Evolutionary conservation across 2,888 invertebrate genomes (phyloP).

Genomic region (Xestia xanthographa): DNA sequence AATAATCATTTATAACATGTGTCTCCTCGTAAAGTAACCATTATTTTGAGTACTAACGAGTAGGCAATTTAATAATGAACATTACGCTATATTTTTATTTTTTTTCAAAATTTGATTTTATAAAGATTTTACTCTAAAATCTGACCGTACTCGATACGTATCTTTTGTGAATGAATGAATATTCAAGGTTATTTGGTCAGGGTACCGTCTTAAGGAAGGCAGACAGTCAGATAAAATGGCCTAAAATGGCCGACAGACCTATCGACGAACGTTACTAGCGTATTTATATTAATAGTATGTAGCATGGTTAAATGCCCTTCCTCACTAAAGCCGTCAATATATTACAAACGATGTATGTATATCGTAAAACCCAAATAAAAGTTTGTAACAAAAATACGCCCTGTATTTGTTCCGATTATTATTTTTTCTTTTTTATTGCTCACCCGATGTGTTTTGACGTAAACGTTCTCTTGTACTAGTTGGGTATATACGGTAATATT

Average conservation of each 20-base stretch:
- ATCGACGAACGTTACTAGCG: not conserved
- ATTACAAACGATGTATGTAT: conserved; percentile 3
- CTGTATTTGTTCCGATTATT: conserved; percentile 53
- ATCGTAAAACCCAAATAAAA: conserved; percentile 45
- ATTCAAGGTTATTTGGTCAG: no score
- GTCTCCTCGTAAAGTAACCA: no score
- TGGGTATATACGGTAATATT: conserved; percentile 9
- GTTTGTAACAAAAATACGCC: conserved; percentile 46
- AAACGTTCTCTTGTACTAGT: conserved; percentile 35
- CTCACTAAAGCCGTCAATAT: not conserved
- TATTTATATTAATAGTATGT: not conserved
- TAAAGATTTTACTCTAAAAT: no score
- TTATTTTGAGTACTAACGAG: no score
- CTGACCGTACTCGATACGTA: no score
- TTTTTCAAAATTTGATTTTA: no score
- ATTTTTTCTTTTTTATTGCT: conserved; percentile 53
- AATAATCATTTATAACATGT: no score
- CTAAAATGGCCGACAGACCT: not conserved
- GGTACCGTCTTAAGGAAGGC: not conserved
- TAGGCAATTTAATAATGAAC: no score
- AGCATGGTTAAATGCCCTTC: not conserved
- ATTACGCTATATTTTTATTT: no score
- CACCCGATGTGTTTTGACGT: conserved; percentile 49
- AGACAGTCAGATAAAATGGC: not conserved
- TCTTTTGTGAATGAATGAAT: no score